Evolutionary conservation across 2,113 vertebrate species (phyloP), one percentile per base, ranked within the genome.

Genomic region (Tachuris rubrigastra): DNA sequence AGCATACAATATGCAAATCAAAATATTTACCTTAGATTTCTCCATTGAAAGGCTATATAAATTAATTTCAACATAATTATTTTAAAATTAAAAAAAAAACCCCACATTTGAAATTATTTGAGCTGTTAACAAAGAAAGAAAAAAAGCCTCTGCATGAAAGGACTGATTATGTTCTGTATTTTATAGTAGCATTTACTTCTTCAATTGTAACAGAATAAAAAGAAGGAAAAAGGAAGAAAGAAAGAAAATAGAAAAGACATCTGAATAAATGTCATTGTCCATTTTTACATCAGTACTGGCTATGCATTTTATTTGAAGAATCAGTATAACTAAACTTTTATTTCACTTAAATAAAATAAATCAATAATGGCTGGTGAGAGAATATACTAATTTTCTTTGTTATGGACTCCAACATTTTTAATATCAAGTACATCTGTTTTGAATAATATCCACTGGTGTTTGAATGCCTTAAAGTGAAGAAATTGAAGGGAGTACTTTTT

Each of bases 11-110:
- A 83, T 89, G 33, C 35, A 93, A 96, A 91, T 93, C 23, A 73
- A 89, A 93, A 87, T 77, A 85, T 82, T 90, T 96, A 49, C n/a
- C 33, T 83, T 87, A 30, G 27, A 15, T 87, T 89, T 94, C 50
- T 67, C 20, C 20, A 91, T 63, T 63, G 47, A 39, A 56, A 10
- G 2, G 7, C 25, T 46, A 49, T 82, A 77, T 96, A 87, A 88
- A 83, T 85, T 94, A 85, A 62, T 91, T 84, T 78, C 30, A 58
- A 41, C 87, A n/a, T 42, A 90, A 72, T 91, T 84, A 81, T 69
- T 95, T 91, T 94, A 92, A 85, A 62, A 71, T 46, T 49, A 80
- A 92, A 76, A 90, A 76, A 90, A 59, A 84, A 95, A 95, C 60
- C 18, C 59, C 71, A 75, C 14, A 62, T 41, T 39, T 74, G 47